These are phyloP conservation scores for Chrysocyon brachyurus DNA, from an alignment of 2,797 vertebrate species.

Conservation along the genomic window DNA sequence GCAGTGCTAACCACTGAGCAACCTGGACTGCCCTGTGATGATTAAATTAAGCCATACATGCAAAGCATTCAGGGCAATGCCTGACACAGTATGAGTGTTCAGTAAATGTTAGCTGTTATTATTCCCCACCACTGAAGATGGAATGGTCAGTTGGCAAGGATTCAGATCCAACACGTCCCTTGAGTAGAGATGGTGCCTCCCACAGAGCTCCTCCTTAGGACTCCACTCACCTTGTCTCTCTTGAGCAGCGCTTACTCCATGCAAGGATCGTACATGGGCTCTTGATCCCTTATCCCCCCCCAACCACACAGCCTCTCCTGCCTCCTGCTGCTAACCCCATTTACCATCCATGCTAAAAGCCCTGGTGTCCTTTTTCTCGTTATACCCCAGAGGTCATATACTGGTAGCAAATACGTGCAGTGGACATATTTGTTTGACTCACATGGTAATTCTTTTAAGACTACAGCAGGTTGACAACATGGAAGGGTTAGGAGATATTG, in stretches of 20 bases:
- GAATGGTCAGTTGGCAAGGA: neutral
- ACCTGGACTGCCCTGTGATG: neutral
- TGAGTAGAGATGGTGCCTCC: neutral
- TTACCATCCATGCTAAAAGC: neutral
- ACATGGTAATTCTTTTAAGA: neutral
- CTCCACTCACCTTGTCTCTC: neutral
- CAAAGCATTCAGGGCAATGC: slow-evolving; percentile 15
- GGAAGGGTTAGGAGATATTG: slow-evolving; percentile 18
- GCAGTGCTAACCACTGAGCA: no score
- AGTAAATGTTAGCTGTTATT: neutral
- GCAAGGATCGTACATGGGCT: neutral
- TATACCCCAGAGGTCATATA: neutral
- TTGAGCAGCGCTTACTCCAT: neutral
- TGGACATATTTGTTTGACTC: slow-evolving; percentile 39
- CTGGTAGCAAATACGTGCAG: neutral
- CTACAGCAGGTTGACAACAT: neutral
- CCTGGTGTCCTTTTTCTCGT: neutral
- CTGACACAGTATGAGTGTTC: neutral
- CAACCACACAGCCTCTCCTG: neutral
- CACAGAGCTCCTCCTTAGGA: neutral
- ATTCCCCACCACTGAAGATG: neutral
- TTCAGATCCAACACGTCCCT: neutral
- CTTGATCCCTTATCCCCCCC: neutral
- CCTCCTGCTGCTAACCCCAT: neutral
- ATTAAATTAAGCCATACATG: slow-evolving; percentile 33